Conservation (phyloP, 2,113 vertebrate genomes). For the Ciconia boyciana region DNA sequence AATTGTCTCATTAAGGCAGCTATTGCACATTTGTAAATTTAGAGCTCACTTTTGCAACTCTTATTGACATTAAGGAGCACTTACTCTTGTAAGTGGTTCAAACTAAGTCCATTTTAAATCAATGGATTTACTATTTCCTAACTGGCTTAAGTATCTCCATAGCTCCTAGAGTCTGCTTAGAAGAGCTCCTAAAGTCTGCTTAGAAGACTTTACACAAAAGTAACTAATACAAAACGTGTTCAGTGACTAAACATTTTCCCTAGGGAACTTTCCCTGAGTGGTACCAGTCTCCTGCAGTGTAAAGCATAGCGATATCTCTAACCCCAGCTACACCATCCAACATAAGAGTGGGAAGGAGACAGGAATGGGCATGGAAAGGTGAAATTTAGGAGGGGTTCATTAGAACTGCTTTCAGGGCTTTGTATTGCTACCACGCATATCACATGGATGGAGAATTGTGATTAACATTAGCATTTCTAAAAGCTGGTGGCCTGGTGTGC, state of each 20-base stretch:
- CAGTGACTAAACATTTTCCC: background rate
- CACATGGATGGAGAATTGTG: background rate
- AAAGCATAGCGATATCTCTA: background rate
- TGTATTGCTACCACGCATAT: rapidly evolving
- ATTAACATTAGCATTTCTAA: background rate
- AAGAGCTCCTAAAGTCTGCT: background rate
- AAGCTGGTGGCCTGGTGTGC: background rate
- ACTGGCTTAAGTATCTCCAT: background rate
- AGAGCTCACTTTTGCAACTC: background rate
- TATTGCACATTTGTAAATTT: background rate
- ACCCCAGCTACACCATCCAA: background rate
- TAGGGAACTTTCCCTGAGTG: background rate
- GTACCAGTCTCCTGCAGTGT: background rate
- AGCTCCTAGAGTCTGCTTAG: background rate
- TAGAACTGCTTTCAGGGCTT: background rate
- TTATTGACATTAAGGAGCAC: background rate
- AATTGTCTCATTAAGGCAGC: background rate
- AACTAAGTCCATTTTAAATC: background rate
- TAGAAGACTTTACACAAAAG: background rate
- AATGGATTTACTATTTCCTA: background rate
- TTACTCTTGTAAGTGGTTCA: background rate
- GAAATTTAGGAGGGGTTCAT: background rate
- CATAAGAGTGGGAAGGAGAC: background rate
- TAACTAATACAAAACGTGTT: background rate
- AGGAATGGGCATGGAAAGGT: background rate